Evolutionary conservation across 2,113 vertebrate genomes (phyloP), one percentile per base, ranked within the genome.

Genomic region (Ceyx margarethae): DNA sequence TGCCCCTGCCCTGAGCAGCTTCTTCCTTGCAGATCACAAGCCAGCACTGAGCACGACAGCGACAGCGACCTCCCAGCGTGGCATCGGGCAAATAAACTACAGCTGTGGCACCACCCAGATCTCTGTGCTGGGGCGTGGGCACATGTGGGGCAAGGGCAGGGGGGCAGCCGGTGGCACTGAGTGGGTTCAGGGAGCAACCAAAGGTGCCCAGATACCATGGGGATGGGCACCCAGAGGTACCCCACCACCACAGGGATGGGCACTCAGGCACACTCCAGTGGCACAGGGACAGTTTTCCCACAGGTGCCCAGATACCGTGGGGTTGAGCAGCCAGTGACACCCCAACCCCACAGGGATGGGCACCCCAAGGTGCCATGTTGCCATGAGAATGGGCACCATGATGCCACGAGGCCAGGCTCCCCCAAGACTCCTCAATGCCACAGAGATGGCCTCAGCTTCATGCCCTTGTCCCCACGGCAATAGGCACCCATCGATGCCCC

Each of bases 31-130:
- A 95, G 92, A 65, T 3, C 58, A 29, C 87, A 1, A 79, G 11
- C 48, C 16, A 85, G 65, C 65, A 92, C 78, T 94, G 92, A 91
- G 69, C 0, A 0, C 3, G 5, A 43, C 33, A 8, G 0, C 4
- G 5, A 42, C 13, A 4, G 43, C 6, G 0, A 46, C 7, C 11
- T 33, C 45, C 54, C 0, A 0, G 15, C 3, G 4, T 15, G 76
- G n/a, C 48, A 60, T 9, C 0, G 0, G 31, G 43, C 73, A 77
- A 93, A 95, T 94, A 91, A 94, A 91, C 28, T 40, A 15, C 31
- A 35, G 25, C 33, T 61, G 67, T 45, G 74, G 62, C 81, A 77
- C 22, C 29, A 3, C 1, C 0, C 0, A n/a, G n/a, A 76, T 76
- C 22, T 33, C 7, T 83, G 64, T n/a, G 40, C 22, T 61, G 81